phyloP scores from a whole-genome alignment of 2,797 vertebrate species.

The Myripristis jacobus region DNA sequence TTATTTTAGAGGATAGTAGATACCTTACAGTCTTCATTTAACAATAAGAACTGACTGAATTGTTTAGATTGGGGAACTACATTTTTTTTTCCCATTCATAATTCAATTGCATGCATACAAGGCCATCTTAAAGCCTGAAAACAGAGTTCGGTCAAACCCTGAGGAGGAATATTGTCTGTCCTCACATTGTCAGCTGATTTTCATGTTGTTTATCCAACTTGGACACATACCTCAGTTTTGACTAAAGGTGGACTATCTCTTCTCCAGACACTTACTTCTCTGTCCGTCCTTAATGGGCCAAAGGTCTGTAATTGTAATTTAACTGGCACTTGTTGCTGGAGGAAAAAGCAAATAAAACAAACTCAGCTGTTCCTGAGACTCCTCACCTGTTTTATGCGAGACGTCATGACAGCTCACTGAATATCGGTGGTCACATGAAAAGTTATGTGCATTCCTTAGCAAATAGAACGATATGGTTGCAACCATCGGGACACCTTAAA shows the following conservation, averaged over 20 bases:
- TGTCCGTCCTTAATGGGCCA: constrained; percentile 24
- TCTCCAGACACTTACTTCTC: constrained; percentile 31
- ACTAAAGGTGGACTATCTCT: constrained; percentile 26
- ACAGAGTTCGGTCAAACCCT: neutral
- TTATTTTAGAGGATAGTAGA: no score
- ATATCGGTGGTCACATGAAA: constrained; percentile 24
- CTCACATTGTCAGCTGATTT: constrained; percentile 40
- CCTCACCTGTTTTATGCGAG: neutral
- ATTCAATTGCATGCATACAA: neutral
- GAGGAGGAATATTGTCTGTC: constrained; percentile 1
- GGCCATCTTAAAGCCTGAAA: neutral
- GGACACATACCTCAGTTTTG: constrained; percentile 39
- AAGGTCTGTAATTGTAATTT: constrained; percentile 26
- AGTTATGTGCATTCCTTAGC: neutral
- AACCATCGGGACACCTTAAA: neutral
- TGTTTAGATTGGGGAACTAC: no score
- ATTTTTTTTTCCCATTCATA: neutral
- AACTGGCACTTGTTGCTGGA: neutral
- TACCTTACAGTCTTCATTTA: no score
- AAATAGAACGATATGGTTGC: constrained; percentile 15
- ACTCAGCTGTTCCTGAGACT: neutral
- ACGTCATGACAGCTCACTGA: neutral
- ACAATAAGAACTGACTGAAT: neutral
- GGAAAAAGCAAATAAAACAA: constrained; percentile 6
- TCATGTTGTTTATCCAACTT: constrained; percentile 20